Percentiles rank a stretch among this genome's conserved stretches.
Evolutionary conservation across 2,888 invertebrate species (phyloP).

Genomic region (Xylophagus ater): DNA sequence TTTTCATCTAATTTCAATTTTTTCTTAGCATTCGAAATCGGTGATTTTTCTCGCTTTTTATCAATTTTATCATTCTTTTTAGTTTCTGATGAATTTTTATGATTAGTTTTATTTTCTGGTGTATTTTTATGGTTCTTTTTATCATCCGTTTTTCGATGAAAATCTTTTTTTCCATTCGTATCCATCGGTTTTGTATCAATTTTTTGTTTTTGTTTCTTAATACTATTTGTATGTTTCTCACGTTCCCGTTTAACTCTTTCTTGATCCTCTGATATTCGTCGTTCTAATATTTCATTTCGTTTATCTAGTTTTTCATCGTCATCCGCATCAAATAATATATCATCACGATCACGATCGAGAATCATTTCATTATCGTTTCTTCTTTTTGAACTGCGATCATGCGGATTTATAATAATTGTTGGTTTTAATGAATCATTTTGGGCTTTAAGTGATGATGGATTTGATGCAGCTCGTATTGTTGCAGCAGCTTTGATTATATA

Average conservation of each 20-base stretch:
- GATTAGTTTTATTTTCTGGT: conserved; percentile 6
- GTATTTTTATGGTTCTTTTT: neutral
- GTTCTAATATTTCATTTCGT: conserved; percentile 40
- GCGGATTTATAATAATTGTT: neutral
- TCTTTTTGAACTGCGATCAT: neutral
- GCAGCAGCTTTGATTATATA: conserved; percentile 37
- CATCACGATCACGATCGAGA: conserved; percentile 35
- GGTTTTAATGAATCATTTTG: conserved; percentile 4
- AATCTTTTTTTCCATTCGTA: no score
- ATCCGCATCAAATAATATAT: conserved; percentile 41
- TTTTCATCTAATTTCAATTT: conserved; percentile 24
- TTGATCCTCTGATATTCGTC: conserved; percentile 27
- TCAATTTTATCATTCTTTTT: neutral
- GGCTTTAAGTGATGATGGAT: conserved; percentile 12
- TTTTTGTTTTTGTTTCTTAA: no score
- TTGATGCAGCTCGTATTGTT: conserved; percentile 40
- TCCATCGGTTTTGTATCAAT: no score
- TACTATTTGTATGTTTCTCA: conserved; percentile 4
- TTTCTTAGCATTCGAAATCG: conserved; percentile 21
- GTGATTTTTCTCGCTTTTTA: conserved; percentile 22
- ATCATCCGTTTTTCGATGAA: no score
- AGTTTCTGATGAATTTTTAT: no score
- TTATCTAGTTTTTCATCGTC: conserved; percentile 37
- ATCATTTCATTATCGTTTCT: conserved; percentile 11
- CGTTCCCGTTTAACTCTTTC: conserved; percentile 22